These are phyloP conservation scores for cattle (Bos taurus) DNA, from an alignment of 2,113 vertebrate genomes.

Conservation along the genomic window ARS-UCD2.0 NC_037355.1:4137501-4138000, in stretches of 20 bases:
- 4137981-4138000: background rate
- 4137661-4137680: background rate
- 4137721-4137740: background rate
- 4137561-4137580: background rate
- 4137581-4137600: background rate
- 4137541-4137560: background rate
- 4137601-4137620: background rate
- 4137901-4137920: background rate
- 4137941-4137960: background rate
- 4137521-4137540: background rate
- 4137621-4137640: background rate
- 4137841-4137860: background rate
- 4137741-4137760: background rate
- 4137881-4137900: background rate
- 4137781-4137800: slow-evolving; percentile 11
- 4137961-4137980: background rate
- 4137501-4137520: slow-evolving; percentile 15
- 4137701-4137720: background rate
- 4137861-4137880: background rate
- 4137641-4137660: background rate
- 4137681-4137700: background rate
- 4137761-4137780: background rate
- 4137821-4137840: background rate
- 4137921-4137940: background rate
- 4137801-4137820: background rate